phyloP scores from a whole-genome alignment of 2,797 vertebrate species.

The Rhinatrema bivittatum region DNA sequence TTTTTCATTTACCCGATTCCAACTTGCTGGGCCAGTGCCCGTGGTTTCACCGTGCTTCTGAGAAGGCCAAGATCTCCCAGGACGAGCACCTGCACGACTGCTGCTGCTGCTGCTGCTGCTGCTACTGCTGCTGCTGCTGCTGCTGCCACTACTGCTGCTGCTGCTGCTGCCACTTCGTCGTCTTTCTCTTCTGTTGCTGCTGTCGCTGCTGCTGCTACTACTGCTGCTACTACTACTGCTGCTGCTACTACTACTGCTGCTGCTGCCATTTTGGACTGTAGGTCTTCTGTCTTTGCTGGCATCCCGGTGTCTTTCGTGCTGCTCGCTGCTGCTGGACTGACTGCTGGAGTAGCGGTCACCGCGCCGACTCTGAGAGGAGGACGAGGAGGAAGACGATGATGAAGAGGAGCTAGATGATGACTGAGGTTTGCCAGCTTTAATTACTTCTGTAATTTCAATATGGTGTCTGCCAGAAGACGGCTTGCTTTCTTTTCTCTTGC shows the following conservation, averaged over 20 bases:
- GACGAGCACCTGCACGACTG: too few species aligned
- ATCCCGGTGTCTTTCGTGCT: not conserved
- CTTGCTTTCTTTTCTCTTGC: not conserved
- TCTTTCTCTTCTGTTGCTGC: fast-evolving
- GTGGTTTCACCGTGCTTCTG: too few species aligned
- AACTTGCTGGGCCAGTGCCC: too few species aligned
- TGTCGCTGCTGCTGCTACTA: fast-evolving
- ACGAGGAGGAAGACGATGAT: conserved; percentile 14
- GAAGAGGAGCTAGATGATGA: conserved; percentile 18
- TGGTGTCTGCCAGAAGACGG: not conserved
- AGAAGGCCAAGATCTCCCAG: too few species aligned
- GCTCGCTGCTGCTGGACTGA: not conserved
- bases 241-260: conserved; percentile 9
- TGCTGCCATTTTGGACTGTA: not conserved
- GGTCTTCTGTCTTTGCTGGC: not conserved
- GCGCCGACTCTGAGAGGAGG: conserved; percentile 2
- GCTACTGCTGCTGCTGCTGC: not conserved
- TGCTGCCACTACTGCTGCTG: fast-evolving
- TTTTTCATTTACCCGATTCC: too few species aligned
- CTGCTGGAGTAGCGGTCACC: too few species aligned
- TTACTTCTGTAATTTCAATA: not conserved
- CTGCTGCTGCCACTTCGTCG: fast-evolving
- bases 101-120: not conserved
- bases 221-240: conserved; percentile 1
- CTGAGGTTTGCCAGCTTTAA: not conserved